Conservation (phyloP, 2,888 invertebrate genomes). For the Agonopterix arenella region DNA sequence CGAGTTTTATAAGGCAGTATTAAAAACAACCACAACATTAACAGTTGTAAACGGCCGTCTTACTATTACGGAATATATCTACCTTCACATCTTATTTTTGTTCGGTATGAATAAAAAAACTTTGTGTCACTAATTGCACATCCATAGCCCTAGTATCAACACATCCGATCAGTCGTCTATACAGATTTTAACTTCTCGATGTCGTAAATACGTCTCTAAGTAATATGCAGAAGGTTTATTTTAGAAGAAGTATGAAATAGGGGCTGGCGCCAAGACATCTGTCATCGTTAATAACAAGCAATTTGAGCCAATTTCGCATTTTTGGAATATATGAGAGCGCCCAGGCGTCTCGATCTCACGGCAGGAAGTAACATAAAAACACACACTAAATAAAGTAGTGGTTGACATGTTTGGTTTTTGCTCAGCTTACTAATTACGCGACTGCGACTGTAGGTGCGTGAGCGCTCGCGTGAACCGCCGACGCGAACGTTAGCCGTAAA, state of each 20-base stretch:
- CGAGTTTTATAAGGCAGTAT: slow-evolving; percentile 15
- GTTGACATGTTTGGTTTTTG: slow-evolving; percentile 66
- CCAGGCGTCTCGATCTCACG: slow-evolving; percentile 61
- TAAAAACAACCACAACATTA: slow-evolving; percentile 14
- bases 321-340: slow-evolving; percentile 63
- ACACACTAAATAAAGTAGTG: slow-evolving; percentile 65
- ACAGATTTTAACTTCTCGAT: slow-evolving; percentile 23
- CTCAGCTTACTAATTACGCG: slow-evolving; percentile 52
- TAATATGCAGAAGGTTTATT: slow-evolving; percentile 19
- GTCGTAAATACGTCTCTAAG: slow-evolving; percentile 23
- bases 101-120: slow-evolving; percentile 29
- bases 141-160: slow-evolving; percentile 67
- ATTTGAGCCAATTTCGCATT: slow-evolving; percentile 74
- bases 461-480: slow-evolving; percentile 50
- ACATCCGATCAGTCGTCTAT: slow-evolving; percentile 56
- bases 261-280: slow-evolving; percentile 72
- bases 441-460: slow-evolving; percentile 45
- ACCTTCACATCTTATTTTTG: slow-evolving; percentile 31
- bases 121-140: slow-evolving; percentile 66
- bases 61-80: slow-evolving; percentile 17
- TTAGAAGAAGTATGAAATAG: slow-evolving; percentile 14
- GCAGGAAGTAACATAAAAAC: slow-evolving; percentile 71
- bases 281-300: slow-evolving; percentile 76
- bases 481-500: slow-evolving; percentile 59
- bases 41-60: slow-evolving; percentile 14